Percentiles rank a stretch among this genome's conserved stretches.
These are phyloP conservation scores for Tautogolabrus adspersus DNA, from an alignment of 2,113 vertebrate genomes.

Conservation along the genomic window DNA sequence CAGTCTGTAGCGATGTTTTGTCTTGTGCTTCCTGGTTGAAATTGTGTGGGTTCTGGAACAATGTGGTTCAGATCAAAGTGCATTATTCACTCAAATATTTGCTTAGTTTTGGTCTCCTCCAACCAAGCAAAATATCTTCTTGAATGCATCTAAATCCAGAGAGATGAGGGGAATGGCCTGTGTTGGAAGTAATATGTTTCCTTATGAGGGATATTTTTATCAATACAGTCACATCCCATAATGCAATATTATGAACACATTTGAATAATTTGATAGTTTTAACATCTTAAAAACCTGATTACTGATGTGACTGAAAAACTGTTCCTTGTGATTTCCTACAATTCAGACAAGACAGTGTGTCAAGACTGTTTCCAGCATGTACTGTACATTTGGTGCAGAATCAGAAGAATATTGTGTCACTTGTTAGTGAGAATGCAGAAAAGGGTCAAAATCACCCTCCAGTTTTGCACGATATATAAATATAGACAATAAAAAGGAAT, in stretches of 20 bases:
- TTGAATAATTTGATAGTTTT: no score
- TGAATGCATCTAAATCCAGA: no score
- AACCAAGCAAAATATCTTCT: background rate
- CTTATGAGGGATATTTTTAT: no score
- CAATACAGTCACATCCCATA: no score
- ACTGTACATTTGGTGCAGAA: slow-evolving; percentile 20
- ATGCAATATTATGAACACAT: no score
- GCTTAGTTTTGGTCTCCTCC: background rate
- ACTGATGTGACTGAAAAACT: no score
- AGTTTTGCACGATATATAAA: background rate
- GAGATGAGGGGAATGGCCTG: background rate
- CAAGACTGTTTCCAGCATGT: background rate
- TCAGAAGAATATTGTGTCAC: slow-evolving; percentile 19
- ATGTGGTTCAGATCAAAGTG: no score
- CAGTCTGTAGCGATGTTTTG: slow-evolving; percentile 47
- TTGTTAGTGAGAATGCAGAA: no score
- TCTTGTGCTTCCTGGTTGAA: slow-evolving; percentile 25
- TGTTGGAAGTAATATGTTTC: background rate
- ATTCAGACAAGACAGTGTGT: background rate
- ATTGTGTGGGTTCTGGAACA: no score
- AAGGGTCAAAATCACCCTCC: slow-evolving; percentile 2
- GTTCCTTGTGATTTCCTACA: background rate
- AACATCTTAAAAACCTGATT: no score
- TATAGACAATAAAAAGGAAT: background rate
- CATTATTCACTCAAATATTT: background rate